Evolutionary conservation across 1,140 invertebrate species (phyloP), one percentile per base, ranked within the genome.

Genomic region (Araneus ventricosus): DNA sequence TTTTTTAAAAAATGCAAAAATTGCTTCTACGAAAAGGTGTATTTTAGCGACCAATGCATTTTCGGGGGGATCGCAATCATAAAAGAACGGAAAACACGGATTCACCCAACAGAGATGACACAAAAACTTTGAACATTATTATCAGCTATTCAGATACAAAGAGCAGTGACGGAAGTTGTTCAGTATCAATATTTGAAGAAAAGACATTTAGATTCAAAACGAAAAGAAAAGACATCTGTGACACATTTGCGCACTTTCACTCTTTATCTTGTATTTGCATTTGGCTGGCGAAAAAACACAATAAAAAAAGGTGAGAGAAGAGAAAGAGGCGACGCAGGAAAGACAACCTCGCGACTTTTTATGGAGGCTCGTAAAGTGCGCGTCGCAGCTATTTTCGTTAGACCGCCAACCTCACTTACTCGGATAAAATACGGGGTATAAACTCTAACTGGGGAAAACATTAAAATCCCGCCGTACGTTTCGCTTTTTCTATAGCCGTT

Each of bases 371-470:
- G 67, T 79, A 89, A 89, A 89, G 67, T 34, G 45, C 67, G 14
- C 37, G 30, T 67, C n/a, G 61, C 39, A 37, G 70, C 70, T 75
- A 75, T 75, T 75, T 75, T 75, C 88, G 37, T 34, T 37, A 79
- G 24, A 89, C 63, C 88, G 67, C 63, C 67, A 89, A 89, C 70
- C 67, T 27, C 70, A 89, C 88, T 89, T 79, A 22, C 45, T 39
- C 27, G 67, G 67, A 70, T 89, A 89, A 89, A 89, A 89, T 89
- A 79, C 88, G 88, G 37, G 88, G 61, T 52, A 79, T 89, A 89
- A 89, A 89, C 59, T 63, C 41, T 89, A 89, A 89, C 88, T 79
- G 88, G 88, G n/a, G 70, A 89, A 89, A 89, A 89, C 88, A 89
- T 89, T 89, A 89, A 89, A 89, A 89, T 63, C 70, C 88, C 67